Base-by-base conservation (phyloP, 2,888 invertebrate genomes). In the Acleris laterana region DNA sequence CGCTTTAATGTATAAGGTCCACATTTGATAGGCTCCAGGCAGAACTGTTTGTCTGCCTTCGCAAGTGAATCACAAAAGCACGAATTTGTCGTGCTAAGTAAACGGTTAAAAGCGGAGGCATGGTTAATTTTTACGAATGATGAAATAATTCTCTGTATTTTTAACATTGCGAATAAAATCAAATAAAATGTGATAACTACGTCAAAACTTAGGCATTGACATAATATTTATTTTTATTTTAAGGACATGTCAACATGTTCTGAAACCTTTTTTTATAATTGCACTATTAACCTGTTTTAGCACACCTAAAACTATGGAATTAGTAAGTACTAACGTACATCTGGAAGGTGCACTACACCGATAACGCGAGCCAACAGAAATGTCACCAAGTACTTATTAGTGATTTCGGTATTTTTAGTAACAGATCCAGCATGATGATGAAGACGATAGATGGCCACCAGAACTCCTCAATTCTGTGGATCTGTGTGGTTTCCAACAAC, bases 1-100 rank as follows among this genome's bases (percentile, higher is more conserved):
- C 71, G 80, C 58, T 80, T 81, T 1, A 91, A 49, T 0, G 89
- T 91, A 68, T 81, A 78, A 11, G 38, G 38, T 38, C 38, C 38
- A 13, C 38, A 38, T 38, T 38, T 38, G 2, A 91, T 77, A 0
- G 87, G 86, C 42, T 87, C 76, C 50, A 89, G 72, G 62, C 77
- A 77, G 68, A 86, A 80, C 6, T 83, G 81, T 69, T 82, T 80
- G 13, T 71, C 72, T 19, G 73, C 57, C 68, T 78, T 73, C 16
- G 80, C 74, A 5, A 74, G 38, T 38, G 13, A 13, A 38, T 38
- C 38, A 38, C 38, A 38, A 38, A 38, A 38, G 38, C 13, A 38
- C 13, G 38, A 38, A 7, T 55, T 65, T 50, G 65, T 61, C 19
- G 42, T 17, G 13, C 57, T 22, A 22, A 67, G 19, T 2, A 56